phyloP scores from a whole-genome alignment of 2,113 vertebrate species.

The Cepphus grylle region DNA sequence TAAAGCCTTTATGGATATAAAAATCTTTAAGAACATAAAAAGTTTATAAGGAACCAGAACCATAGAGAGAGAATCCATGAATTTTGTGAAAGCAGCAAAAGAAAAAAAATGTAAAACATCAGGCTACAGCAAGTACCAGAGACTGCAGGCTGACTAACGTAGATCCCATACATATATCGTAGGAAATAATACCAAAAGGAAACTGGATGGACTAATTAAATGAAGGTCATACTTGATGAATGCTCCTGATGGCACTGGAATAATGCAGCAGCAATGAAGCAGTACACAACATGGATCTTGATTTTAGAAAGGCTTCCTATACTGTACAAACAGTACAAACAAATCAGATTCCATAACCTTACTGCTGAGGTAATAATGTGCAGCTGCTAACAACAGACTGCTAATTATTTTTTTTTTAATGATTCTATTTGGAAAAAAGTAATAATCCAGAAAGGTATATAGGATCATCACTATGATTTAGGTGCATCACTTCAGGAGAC shows the following conservation, averaged over 20 bases:
- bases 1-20: background rate
- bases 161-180: background rate
- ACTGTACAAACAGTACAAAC: background rate
- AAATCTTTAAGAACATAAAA: background rate
- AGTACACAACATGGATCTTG: conserved; percentile 11
- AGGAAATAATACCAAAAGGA: conserved; percentile 31
- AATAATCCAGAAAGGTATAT: background rate
- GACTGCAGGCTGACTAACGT: background rate
- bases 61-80: background rate
- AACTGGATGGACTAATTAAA: conserved; percentile 42
- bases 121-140: background rate
- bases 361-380: background rate
- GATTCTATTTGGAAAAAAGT: background rate
- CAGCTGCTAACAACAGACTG: conserved; percentile 3
- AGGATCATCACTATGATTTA: background rate
- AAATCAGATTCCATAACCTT: conserved; percentile 30
- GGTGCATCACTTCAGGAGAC: background rate
- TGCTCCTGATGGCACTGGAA: background rate
- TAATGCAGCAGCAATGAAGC: background rate
- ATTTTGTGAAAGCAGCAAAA: background rate
- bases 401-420: background rate
- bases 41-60: background rate
- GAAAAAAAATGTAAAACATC: background rate
- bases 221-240: conserved; percentile 1
- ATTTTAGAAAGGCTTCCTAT: conserved; percentile 22